These are phyloP conservation scores for Metopolophium dirhodum DNA, from an alignment of 1,140 invertebrate genomes.

Conservation along the genomic window DNA sequence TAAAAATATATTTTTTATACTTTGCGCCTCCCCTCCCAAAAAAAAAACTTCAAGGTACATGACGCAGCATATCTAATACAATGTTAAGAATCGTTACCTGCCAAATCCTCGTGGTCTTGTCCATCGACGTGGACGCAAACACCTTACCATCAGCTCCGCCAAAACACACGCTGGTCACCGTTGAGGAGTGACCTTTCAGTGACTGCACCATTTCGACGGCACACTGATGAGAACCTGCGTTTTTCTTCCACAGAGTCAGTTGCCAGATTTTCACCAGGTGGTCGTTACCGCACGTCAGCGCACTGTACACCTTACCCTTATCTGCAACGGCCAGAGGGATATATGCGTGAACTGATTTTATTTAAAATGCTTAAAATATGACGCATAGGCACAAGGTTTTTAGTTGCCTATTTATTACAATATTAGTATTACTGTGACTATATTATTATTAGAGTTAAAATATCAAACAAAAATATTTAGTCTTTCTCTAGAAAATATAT, in stretches of 20 bases:
- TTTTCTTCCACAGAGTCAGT: constrained; percentile 62
- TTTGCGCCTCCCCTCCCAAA: rapidly evolving
- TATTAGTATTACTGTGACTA: no score
- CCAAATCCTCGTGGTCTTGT: constrained; percentile 77
- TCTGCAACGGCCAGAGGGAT: background rate
- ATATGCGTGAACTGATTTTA: background rate
- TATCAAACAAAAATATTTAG: no score
- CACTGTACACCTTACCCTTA: constrained; percentile 64
- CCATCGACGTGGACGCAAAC: constrained; percentile 73
- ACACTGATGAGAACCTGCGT: constrained; percentile 1
- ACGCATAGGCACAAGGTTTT: background rate
- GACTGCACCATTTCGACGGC: constrained; percentile 5
- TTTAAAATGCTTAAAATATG: background rate
- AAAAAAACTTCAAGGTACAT: background rate
- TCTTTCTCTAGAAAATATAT: no score
- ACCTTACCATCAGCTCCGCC: constrained; percentile 66
- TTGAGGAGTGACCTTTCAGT: constrained; percentile 64
- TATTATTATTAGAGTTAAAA: no score
- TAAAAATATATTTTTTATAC: background rate
- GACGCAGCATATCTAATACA: background rate
- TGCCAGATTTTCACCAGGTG: constrained; percentile 78
- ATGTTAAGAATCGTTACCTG: constrained; percentile 63
- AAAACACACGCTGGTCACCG: constrained; percentile 72
- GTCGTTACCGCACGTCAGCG: constrained; percentile 77
- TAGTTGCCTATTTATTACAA: no score